phyloP scores from a whole-genome alignment of 2,888 invertebrate species.

The Amphipyra tragopoginis region DNA sequence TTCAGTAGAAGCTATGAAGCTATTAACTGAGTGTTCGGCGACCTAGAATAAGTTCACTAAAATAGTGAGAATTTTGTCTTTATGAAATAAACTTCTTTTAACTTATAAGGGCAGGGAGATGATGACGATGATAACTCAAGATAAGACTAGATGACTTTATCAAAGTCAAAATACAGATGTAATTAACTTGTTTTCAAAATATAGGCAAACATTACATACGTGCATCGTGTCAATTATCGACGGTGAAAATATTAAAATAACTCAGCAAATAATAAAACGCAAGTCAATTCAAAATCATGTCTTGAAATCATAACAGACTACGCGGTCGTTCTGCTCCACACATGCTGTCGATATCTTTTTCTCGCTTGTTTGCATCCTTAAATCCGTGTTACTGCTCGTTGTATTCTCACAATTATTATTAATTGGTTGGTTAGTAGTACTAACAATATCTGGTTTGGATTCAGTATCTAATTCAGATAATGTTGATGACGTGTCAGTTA shows the following conservation, averaged over 20 bases:
- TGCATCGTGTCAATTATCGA: too few species aligned
- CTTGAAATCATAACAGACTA: constrained; percentile 69
- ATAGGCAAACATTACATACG: too few species aligned
- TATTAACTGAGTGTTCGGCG: too few species aligned
- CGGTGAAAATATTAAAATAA: too few species aligned
- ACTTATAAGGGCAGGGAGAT: too few species aligned
- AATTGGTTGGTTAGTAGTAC: not conserved
- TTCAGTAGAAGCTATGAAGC: too few species aligned
- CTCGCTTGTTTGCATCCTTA: constrained; percentile 2
- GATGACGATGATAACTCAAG: too few species aligned
- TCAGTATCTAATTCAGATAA: constrained; percentile 3
- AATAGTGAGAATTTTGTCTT: too few species aligned
- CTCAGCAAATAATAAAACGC: too few species aligned
- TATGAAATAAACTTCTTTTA: too few species aligned
- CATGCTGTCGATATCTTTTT: constrained; percentile 55
- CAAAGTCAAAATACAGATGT: not conserved
- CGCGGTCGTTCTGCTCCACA: constrained; percentile 69
- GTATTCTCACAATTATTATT: not conserved
- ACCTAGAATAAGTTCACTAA: too few species aligned
- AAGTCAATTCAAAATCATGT: not conserved
- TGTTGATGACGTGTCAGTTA: constrained; percentile 1
- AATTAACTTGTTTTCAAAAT: too few species aligned
- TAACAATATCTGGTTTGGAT: not conserved
- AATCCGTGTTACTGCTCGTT: not conserved
- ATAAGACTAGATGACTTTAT: not conserved